Base-by-base conservation (phyloP, 2,113 vertebrate genomes). In the Aegotheles bennettii region DNA sequence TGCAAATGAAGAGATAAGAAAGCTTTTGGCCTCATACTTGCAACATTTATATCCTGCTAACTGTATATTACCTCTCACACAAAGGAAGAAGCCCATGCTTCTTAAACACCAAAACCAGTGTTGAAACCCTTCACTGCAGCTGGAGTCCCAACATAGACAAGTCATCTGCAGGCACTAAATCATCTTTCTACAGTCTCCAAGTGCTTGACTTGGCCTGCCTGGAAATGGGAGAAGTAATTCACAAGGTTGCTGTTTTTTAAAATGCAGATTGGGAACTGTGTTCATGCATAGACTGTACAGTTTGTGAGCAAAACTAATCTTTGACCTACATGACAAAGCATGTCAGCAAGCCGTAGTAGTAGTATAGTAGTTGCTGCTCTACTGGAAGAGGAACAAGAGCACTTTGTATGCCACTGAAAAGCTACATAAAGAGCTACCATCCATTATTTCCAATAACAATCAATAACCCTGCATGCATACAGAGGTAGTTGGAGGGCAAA, bases 251-350 rank as follows among this genome's bases (percentile, higher is more conserved):
- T 29, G 26, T 16, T 13, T 81, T 86, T 53, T 21, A 28, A 59
- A 47, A 26, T 4, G 26, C 8, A 60, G 40, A 23, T 50, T 50
- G 40, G 51, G 40, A 54, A 61, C n/a, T n/a, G n/a, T n/a, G n/a
- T n/a, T n/a, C 60, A 43, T 8, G 8, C 1, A 1, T 3, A 53
- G 51, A 38, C 60, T 2, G 0, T 8, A 14, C 11, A 17, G 35
- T 33, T 14, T 13, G 29, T 16, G 17, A 60, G n/a, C 26, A 36
- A 42, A 60, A 19, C 15, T 5, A 25, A 9, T 20, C 60, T 89
- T 60, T 5, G 3, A n/a, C 23, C 60, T 18, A 24, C 61, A 33
- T 1, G 3, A 29, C 51, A 47, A 43, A 53, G 45, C n/a, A 11
- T 0, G 0, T 16, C n/a, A 56, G 40, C 10, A 56, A 80, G 61